Evolutionary conservation across 2,797 vertebrate species (phyloP).

Genomic region (Mormyrops boulengeri): DNA sequence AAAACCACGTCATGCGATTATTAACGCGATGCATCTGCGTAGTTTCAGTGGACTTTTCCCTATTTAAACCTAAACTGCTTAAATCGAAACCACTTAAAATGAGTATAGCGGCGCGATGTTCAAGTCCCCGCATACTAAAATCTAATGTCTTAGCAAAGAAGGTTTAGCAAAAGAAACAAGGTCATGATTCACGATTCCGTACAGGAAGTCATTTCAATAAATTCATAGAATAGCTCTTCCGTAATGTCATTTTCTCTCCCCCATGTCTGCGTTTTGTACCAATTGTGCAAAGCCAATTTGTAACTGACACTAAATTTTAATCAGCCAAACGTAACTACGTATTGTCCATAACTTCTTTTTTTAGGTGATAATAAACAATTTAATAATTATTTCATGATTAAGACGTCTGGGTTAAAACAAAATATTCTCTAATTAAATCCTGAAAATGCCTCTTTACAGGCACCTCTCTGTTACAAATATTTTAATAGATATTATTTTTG

Average conservation of each 20-base stretch:
- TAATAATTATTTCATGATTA: background rate
- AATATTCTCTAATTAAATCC: background rate
- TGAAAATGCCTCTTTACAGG: background rate
- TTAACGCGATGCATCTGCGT: background rate
- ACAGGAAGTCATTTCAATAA: constrained; percentile 69
- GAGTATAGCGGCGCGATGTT: background rate
- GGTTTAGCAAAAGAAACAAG: constrained; percentile 26
- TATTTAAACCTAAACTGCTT: background rate
- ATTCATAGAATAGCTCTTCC: constrained; percentile 37
- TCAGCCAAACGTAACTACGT: background rate
- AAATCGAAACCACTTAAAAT: background rate
- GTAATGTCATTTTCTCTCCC: constrained; percentile 22
- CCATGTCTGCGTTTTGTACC: background rate
- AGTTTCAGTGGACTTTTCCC: background rate
- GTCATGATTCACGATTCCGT: constrained; percentile 45
- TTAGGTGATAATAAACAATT: background rate
- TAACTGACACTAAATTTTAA: background rate
- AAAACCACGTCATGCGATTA: background rate
- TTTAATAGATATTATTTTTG: background rate
- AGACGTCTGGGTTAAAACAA: background rate
- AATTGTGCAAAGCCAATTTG: background rate
- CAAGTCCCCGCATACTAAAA: constrained; percentile 11
- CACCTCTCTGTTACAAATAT: background rate
- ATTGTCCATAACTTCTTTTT: background rate
- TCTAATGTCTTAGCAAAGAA: constrained; percentile 9